Conservation (phyloP, 1,140 invertebrate species). For the Danaus melanippus region DNA sequence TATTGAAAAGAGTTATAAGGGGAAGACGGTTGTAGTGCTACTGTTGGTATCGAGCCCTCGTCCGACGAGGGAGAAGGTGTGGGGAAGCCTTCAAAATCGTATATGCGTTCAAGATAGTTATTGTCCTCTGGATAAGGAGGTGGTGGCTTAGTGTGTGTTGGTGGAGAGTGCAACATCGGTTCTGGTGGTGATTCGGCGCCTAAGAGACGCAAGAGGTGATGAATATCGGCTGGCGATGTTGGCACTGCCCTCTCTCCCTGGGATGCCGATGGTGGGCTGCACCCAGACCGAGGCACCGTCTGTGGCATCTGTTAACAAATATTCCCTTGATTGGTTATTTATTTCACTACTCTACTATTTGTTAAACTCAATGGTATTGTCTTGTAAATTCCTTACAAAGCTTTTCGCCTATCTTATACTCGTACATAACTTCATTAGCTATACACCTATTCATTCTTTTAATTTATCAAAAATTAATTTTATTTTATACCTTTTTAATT, state of each 20-base stretch:
- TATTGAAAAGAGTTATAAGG: constrained; percentile 60
- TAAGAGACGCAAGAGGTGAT: constrained; percentile 69
- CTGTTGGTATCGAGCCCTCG: constrained; percentile 67
- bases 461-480: no score
- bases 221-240: constrained; percentile 73
- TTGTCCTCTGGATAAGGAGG: constrained; percentile 62
- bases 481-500: no score
- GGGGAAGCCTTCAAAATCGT: constrained; percentile 64
- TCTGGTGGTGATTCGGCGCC: constrained; percentile 71
- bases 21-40: constrained; percentile 63
- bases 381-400: no score
- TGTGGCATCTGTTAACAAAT: constrained; percentile 84
- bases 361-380: no score
- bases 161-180: constrained; percentile 68
- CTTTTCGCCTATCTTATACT: no score
- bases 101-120: constrained; percentile 55
- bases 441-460: no score
- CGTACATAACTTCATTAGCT: no score
- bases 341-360: no score
- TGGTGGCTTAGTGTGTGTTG: constrained; percentile 58
- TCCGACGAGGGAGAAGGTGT: constrained; percentile 69
- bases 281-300: constrained; percentile 81
- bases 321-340: not conserved
- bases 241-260: constrained; percentile 75
- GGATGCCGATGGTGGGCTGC: constrained; percentile 82